Evolutionary conservation across 2,888 invertebrate genomes (phyloP).

Genomic region (Empis livida): DNA sequence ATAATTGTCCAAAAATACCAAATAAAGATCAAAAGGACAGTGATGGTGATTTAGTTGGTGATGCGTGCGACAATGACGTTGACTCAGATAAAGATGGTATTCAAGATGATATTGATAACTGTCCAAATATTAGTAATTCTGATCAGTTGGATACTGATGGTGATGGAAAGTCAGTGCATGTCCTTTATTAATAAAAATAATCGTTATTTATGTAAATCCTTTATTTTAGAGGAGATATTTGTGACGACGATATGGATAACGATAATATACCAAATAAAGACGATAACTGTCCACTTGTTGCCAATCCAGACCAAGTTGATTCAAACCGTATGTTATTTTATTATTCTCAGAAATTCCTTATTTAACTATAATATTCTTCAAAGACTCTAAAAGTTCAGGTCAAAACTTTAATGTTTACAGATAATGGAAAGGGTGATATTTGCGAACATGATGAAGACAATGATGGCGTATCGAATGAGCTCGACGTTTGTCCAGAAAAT

Average conservation of each 20-base stretch:
- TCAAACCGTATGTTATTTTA: slow-evolving; percentile 52
- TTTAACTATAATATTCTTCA: too few species aligned
- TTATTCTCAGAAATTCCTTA: too few species aligned
- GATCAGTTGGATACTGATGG: slow-evolving; percentile 71
- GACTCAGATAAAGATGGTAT: slow-evolving; percentile 66
- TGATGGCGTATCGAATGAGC: slow-evolving; percentile 61
- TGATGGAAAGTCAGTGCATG: slow-evolving; percentile 40
- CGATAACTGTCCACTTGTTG: slow-evolving; percentile 61
- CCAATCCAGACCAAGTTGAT: slow-evolving; percentile 70
- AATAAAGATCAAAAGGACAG: slow-evolving; percentile 65
- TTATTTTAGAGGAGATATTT: slow-evolving; percentile 53
- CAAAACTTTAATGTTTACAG: too few species aligned
- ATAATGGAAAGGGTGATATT: slow-evolving; percentile 67
- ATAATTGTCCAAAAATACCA: slow-evolving; percentile 60
- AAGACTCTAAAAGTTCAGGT: too few species aligned
- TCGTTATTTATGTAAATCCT: neutral
- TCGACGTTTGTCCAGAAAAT: slow-evolving; percentile 92
- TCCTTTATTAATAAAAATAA: neutral
- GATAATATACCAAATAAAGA: slow-evolving; percentile 62
- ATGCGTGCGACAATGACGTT: slow-evolving; percentile 70
- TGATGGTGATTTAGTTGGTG: slow-evolving; percentile 72
- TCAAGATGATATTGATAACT: slow-evolving; percentile 74
- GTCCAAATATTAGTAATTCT: slow-evolving; percentile 62
- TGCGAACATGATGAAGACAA: slow-evolving; percentile 78
- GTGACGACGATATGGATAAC: slow-evolving; percentile 85